Evolutionary conservation across 2,797 vertebrate genomes (phyloP).

Genomic region (Diglossa cyanea): DNA sequence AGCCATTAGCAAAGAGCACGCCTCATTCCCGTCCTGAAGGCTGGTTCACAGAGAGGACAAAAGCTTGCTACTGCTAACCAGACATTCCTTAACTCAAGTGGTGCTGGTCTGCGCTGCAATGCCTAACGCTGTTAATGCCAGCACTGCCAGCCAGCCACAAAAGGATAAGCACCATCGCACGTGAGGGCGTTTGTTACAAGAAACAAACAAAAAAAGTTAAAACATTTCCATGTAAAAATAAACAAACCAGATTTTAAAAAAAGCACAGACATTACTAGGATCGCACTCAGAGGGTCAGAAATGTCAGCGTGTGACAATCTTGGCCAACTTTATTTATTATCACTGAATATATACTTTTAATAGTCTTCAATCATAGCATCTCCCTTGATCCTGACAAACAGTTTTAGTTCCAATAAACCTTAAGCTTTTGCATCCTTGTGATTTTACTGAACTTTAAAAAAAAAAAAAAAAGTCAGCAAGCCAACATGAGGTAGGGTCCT

Average conservation of each 20-base stretch:
- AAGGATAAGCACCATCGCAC: neutral
- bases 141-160: neutral
- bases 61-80: slow-evolving; percentile 44
- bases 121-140: neutral
- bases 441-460: neutral
- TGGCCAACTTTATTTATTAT: neutral
- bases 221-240: neutral
- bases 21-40: slow-evolving; percentile 17
- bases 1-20: slow-evolving; percentile 37
- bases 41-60: slow-evolving; percentile 58
- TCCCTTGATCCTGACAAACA: neutral
- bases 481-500: neutral
- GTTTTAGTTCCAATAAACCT: neutral
- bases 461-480: neutral
- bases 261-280: neutral
- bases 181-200: neutral
- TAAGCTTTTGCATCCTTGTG: neutral
- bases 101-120: neutral
- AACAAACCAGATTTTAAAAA: neutral
- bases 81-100: slow-evolving; percentile 45
- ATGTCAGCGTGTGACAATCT: neutral
- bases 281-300: neutral
- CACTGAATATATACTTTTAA: neutral
- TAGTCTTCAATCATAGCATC: neutral
- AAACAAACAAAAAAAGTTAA: no score